phyloP scores from a whole-genome alignment of 1,140 invertebrate species.

The Steinernema khuongi region DNA sequence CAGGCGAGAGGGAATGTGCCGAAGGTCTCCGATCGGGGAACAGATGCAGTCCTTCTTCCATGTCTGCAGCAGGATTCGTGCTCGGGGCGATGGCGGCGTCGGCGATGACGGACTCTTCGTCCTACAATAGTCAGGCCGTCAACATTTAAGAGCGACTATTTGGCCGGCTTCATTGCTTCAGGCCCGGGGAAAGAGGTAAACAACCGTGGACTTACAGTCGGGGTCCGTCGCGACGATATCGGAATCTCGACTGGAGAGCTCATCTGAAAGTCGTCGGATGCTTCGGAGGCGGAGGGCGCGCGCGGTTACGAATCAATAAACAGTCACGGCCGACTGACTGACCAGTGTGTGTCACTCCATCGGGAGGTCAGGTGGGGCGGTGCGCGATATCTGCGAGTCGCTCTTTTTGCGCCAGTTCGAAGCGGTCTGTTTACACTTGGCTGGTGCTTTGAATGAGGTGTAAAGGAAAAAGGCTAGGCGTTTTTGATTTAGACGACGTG shows the following conservation, averaged over 20 bases:
- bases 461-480: too few species aligned
- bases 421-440: too few species aligned
- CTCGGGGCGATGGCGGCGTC: background rate
- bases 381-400: background rate
- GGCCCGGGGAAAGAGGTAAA: background rate
- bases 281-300: too few species aligned
- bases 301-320: slow-evolving; percentile 13
- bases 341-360: background rate
- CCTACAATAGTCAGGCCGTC: too few species aligned
- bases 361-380: background rate
- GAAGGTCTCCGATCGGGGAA: slow-evolving; percentile 34
- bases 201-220: background rate
- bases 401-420: too few species aligned
- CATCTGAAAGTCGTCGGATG: background rate
- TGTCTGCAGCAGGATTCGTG: slow-evolving; percentile 1
- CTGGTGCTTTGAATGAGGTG: too few species aligned
- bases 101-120: slow-evolving; percentile 7
- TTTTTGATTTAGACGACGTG: too few species aligned
- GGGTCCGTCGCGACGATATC: background rate
- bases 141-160: too few species aligned
- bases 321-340: background rate
- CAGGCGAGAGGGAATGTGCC: slow-evolving; percentile 41
- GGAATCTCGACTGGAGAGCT: slow-evolving; percentile 9
- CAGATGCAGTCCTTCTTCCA: slow-evolving; percentile 36
- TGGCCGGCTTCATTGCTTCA: too few species aligned